phyloP scores from a whole-genome alignment of 2,113 vertebrate genomes.

The Python bivittatus region DNA sequence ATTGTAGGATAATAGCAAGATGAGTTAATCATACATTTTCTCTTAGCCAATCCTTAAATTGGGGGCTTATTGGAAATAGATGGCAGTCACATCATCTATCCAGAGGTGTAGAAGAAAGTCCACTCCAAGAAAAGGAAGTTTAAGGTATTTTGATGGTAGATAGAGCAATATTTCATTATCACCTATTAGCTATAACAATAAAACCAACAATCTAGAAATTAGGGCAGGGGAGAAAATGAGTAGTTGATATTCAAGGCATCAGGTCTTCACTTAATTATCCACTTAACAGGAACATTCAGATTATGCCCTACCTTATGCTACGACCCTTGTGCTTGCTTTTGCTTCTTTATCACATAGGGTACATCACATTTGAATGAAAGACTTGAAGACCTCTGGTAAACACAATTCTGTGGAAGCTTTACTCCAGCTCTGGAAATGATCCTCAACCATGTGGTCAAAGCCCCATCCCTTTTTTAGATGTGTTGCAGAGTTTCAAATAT shows the following conservation, averaged over 20 bases:
- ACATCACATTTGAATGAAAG: background rate
- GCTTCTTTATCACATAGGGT: background rate
- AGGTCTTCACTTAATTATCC: background rate
- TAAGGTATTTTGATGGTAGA: background rate
- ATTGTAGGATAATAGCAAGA: background rate
- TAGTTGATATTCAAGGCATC: background rate
- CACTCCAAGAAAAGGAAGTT: background rate
- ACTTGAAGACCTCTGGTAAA: background rate
- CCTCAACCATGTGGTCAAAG: background rate
- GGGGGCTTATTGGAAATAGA: background rate
- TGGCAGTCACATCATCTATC: background rate
- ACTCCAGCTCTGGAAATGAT: background rate
- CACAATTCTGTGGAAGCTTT: background rate
- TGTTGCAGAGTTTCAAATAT: background rate
- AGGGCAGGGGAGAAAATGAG: background rate
- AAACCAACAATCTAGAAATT: background rate
- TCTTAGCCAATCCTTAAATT: background rate
- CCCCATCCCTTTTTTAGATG: background rate
- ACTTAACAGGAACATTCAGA: background rate
- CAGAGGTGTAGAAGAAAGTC: background rate
- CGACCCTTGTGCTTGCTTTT: background rate
- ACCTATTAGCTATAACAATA: background rate
- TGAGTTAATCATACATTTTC: background rate
- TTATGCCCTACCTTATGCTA: background rate
- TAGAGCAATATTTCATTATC: background rate